Conservation (phyloP, 2,113 vertebrate species). For the Cromileptes altivelis region DNA sequence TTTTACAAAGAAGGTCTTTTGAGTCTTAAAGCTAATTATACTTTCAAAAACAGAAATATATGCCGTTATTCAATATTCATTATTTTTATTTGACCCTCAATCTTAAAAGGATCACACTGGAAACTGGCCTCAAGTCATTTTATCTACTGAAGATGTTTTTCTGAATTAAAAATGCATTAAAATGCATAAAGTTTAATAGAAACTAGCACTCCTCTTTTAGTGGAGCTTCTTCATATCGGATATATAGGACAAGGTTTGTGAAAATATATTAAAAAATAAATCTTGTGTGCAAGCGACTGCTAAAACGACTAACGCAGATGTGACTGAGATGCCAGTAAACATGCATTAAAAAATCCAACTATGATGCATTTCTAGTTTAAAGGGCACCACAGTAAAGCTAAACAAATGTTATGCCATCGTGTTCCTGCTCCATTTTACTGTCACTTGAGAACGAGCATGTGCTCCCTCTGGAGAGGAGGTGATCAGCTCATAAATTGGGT, state of each 20-base stretch:
- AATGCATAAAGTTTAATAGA: neutral
- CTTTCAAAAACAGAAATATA: constrained; percentile 10
- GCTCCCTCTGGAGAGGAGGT: constrained; percentile 47
- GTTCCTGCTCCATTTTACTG: constrained; percentile 37
- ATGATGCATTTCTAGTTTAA: constrained; percentile 34
- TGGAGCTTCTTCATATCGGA: neutral
- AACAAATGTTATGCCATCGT: constrained; percentile 51
- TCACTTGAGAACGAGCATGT: constrained; percentile 24
- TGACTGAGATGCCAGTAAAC: constrained; percentile 36
- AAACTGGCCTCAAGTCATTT: constrained; percentile 14
- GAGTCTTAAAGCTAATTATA: constrained; percentile 19
- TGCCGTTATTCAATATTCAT: constrained; percentile 6
- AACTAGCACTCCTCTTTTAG: neutral
- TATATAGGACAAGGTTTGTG: neutral
- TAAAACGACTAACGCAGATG: constrained; percentile 17
- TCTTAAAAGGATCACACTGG: neutral
- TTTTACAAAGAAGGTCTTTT: neutral
- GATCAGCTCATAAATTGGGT: constrained; percentile 71
- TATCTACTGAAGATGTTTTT: neutral
- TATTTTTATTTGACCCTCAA: constrained; percentile 10
- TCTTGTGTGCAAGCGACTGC: neutral
- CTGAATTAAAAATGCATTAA: neutral
- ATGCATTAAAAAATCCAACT: constrained; percentile 2
- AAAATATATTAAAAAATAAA: constrained; percentile 20
- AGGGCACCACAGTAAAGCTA: constrained; percentile 51